Percentiles rank a stretch among this genome's conserved stretches.
Conservation (phyloP, 1,140 invertebrate genomes). For the Drepana arcuata region DNA sequence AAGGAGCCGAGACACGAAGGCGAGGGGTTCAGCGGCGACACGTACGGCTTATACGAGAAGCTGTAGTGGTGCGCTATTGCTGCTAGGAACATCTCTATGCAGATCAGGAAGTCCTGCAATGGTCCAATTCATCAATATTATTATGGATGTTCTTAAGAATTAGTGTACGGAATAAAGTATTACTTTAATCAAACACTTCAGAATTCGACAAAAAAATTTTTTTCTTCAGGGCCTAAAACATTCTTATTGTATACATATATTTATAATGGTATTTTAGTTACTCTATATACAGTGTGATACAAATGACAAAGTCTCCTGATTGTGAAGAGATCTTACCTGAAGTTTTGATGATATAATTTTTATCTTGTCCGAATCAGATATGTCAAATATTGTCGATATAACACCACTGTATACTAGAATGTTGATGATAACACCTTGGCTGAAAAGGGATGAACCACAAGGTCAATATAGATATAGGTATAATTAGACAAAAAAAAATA, state of each 20-base stretch:
- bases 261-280: too few species aligned
- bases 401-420: slow-evolving; percentile 83
- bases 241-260: too few species aligned
- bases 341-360: slow-evolving; percentile 83
- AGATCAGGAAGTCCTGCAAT: slow-evolving; percentile 94
- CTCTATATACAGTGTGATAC: too few species aligned
- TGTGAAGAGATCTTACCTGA: slow-evolving; percentile 80
- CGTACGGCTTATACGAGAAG: slow-evolving; percentile 92
- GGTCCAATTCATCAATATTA: too few species aligned
- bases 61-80: slow-evolving; percentile 96
- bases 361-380: slow-evolving; percentile 76
- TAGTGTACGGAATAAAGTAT: too few species aligned
- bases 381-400: slow-evolving; percentile 79
- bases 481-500: too few species aligned
- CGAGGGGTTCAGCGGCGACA: slow-evolving; percentile 66
- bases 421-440: slow-evolving; percentile 93
- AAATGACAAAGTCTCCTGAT: too few species aligned
- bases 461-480: slow-evolving; percentile 16
- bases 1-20: slow-evolving; percentile 76
- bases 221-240: too few species aligned
- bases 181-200: too few species aligned
- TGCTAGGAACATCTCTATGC: slow-evolving; percentile 98
- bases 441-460: too few species aligned
- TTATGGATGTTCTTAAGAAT: too few species aligned
- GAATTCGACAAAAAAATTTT: too few species aligned